Percentiles rank a stretch among this genome's conserved stretches.
Conservation (phyloP, 2,113 vertebrate genomes). For the Herpetotheres cachinnans region DNA sequence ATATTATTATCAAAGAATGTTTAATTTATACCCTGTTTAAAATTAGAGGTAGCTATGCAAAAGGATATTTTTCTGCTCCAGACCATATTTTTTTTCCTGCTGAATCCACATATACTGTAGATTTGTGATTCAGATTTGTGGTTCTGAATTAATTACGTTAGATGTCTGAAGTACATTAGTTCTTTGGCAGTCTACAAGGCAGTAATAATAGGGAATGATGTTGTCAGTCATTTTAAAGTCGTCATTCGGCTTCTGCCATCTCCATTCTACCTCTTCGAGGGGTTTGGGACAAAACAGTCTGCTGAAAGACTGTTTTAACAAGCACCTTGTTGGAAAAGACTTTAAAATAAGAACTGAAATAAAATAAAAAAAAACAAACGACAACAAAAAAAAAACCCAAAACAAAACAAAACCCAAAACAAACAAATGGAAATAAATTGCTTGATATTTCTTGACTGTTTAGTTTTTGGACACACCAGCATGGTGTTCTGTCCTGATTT, state of each 20-base stretch:
- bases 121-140: conserved; percentile 74
- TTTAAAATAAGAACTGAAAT: conserved; percentile 41
- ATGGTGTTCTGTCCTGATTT: background rate
- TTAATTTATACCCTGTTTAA: conserved; percentile 81
- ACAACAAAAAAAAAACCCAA: background rate
- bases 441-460: conserved; percentile 21
- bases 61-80: conserved; percentile 63
- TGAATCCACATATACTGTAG: conserved; percentile 68
- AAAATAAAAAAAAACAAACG: background rate
- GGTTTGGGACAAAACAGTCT: conserved; percentile 48
- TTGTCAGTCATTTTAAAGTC: conserved; percentile 75
- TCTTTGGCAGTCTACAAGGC: conserved; percentile 71
- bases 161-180: conserved; percentile 70
- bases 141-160: conserved; percentile 75
- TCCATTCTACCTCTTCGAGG: conserved; percentile 40
- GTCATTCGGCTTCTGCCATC: conserved; percentile 58
- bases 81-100: conserved; percentile 65
- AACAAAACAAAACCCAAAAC: rapidly evolving
- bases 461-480: background rate
- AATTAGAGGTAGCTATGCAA: conserved; percentile 76
- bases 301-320: conserved; percentile 41
- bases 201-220: conserved; percentile 70
- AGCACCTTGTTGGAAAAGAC: conserved; percentile 18
- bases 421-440: conserved; percentile 46
- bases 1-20: conserved; percentile 83